Evolutionary conservation across 2,113 vertebrate species (phyloP).

Genomic region (Cyprinodon variegatus): DNA sequence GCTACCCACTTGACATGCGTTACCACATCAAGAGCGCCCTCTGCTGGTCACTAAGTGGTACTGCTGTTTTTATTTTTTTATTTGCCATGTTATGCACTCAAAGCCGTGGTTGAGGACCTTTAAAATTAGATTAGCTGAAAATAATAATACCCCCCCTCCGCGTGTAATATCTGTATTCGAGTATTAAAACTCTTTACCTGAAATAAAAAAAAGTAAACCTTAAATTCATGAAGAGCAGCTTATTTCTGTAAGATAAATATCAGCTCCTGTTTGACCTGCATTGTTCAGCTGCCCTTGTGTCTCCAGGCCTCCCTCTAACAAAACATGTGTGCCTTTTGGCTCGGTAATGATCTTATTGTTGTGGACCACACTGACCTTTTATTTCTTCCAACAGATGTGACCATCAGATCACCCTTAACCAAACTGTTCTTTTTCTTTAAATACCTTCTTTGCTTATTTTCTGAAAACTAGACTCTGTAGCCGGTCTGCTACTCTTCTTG

Average conservation of each 20-base stretch:
- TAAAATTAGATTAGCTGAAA: not conserved
- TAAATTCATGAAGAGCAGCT: conserved; percentile 12
- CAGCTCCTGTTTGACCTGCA: conserved; percentile 18
- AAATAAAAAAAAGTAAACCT: not conserved
- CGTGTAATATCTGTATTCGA: not conserved
- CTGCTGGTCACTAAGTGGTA: conserved; percentile 46
- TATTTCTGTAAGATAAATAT: conserved; percentile 21
- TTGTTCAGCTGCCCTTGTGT: conserved; percentile 62
- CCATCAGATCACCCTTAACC: conserved; percentile 28
- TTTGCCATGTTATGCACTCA: not conserved
- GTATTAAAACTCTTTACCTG: not conserved
- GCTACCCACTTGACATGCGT: conserved; percentile 18
- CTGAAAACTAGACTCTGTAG: not conserved
- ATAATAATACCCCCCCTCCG: not conserved
- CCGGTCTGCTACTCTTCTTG: too few relatives aligned
- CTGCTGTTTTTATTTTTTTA: conserved; percentile 2
- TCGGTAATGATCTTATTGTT: conserved; percentile 64
- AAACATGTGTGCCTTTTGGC: conserved; percentile 69
- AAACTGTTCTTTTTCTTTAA: conserved; percentile 3
- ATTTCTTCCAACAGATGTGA: conserved; percentile 60
- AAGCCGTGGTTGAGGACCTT: not conserved
- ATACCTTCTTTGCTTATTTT: conserved; percentile 18
- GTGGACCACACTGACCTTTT: conserved; percentile 68
- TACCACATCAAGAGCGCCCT: conserved; percentile 33
- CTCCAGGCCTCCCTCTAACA: conserved; percentile 55